Evolutionary conservation across 2,888 invertebrate genomes (phyloP).

Genomic region (Ichneumoninae sp.): DNA sequence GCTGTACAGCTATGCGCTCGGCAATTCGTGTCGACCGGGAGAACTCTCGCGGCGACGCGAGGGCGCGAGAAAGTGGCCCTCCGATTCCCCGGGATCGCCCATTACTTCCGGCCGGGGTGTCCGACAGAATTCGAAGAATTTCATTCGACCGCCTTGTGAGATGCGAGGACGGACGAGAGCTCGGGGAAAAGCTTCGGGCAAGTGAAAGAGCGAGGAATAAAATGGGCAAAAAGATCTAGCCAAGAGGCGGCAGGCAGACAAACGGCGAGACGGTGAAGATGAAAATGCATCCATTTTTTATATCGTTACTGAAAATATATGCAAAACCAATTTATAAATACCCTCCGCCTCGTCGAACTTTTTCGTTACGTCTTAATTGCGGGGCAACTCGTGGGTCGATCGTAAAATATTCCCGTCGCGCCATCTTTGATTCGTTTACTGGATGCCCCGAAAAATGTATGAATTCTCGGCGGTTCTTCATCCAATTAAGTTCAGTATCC

Average conservation of each 20-base stretch:
- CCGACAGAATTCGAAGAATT: conserved; percentile 63
- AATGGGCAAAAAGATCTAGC: conserved; percentile 15
- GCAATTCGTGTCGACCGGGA: conserved; percentile 27
- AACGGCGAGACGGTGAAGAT: neutral
- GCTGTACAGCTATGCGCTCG: neutral
- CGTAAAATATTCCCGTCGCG: neutral
- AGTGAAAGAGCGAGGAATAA: conserved; percentile 23
- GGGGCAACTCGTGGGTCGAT: neutral
- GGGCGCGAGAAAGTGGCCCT: conserved; percentile 74
- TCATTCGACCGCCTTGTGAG: conserved; percentile 49
- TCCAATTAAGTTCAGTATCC: no score
- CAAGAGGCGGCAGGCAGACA: neutral
- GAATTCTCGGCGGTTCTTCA: neutral
- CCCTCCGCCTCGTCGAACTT: neutral
- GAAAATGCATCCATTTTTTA: neutral
- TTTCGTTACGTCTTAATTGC: neutral
- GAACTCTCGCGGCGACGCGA: conserved; percentile 69
- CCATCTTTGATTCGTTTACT: neutral
- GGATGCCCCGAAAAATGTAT: neutral
- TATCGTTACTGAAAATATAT: neutral
- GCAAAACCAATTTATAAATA: neutral
- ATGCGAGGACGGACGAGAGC: conserved; percentile 5
- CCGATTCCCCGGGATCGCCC: conserved; percentile 54
- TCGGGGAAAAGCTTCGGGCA: conserved; percentile 57
- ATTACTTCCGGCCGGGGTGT: conserved; percentile 58